Conservation (phyloP, 2,113 vertebrate genomes). For the Lipophrys pholis region DNA sequence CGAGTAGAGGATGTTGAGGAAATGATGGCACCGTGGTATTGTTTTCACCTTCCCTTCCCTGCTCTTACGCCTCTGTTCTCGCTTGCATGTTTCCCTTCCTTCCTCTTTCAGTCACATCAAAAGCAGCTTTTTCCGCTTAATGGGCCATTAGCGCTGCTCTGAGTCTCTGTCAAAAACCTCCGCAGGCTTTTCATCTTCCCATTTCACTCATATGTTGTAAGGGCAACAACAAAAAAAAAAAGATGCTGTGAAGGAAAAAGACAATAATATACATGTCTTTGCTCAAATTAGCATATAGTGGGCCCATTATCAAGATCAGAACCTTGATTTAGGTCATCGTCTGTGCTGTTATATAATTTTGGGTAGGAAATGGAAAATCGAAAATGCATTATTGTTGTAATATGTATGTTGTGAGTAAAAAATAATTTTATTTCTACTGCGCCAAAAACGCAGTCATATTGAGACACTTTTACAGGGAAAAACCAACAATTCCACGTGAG, state of each 20-base stretch:
- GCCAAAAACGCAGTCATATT: too few species aligned
- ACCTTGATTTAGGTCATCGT: too few species aligned
- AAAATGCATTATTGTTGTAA: too few species aligned
- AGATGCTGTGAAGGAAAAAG: neutral
- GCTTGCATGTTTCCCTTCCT: conserved; percentile 35
- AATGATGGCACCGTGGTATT: conserved; percentile 54
- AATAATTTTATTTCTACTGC: too few species aligned
- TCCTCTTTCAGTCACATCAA: conserved; percentile 60
- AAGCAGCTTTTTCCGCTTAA: conserved; percentile 59
- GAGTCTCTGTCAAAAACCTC: conserved; percentile 57
- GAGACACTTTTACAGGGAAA: too few species aligned
- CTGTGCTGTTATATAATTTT: too few species aligned
- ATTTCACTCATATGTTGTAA: conserved; percentile 42
- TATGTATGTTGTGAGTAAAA: too few species aligned
- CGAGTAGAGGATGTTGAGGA: conserved; percentile 47
- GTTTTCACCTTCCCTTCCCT: conserved; percentile 40
- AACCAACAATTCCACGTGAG: too few species aligned
- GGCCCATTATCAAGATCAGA: too few species aligned
- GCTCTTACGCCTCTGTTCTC: conserved; percentile 33
- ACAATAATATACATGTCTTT: neutral
- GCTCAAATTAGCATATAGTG: too few species aligned
- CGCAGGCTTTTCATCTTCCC: conserved; percentile 42
- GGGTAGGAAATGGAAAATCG: too few species aligned
- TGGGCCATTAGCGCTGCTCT: conserved; percentile 68
- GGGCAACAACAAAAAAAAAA: conserved; percentile 37